Base-by-base conservation (phyloP, 2,113 vertebrate genomes). In the Echinops telfairi region DNA sequence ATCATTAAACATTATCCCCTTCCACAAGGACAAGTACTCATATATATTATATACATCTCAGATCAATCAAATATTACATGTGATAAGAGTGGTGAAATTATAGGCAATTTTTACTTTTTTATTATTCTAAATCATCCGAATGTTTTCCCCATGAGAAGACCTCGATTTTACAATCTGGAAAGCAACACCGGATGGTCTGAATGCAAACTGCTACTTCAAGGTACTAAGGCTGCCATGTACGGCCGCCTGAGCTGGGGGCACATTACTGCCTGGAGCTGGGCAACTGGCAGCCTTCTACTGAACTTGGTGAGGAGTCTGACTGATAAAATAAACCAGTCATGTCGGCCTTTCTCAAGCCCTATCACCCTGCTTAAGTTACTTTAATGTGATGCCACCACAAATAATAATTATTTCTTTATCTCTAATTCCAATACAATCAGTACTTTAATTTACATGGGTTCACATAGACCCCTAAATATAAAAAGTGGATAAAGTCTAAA, bases 401-500 rank as follows among this genome's bases (percentile, higher is more conserved):
- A 57, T 58, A 62, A 88, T n/a, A 16, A 22, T 58, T 58, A 22
- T 58, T 58, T 86, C 81, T 23, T 83, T 36, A 33, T 57, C n/a
- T 81, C 33, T 47, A 94, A 89, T 68, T 78, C 60, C 62, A 57
- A 3, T 14, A 83, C 57, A 86, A 86, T 81, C 79, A 2, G 23
- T 22, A 93, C 43, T 81, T 91, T 47, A 71, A 91, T 95, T 95
- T 73, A 92, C 17, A 83, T 31, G n/a, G 66, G 15, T 57, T 90
- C 22, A 36, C 12, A 75, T 78, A 88, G 17, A 78, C 9, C 27
- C 73, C 14, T 7, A 77, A 11, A 77, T 76, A 25, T 38, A 9
- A 76, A 40, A 40, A 53, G 6, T n/a, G 43, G 62, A 70, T 10
- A n/a, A n/a, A 77, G 36, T 17, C 15, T 71, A 10, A 86, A 88